phyloP scores from a whole-genome alignment of 2,797 vertebrate genomes.

The Anomalospiza imberbis region DNA sequence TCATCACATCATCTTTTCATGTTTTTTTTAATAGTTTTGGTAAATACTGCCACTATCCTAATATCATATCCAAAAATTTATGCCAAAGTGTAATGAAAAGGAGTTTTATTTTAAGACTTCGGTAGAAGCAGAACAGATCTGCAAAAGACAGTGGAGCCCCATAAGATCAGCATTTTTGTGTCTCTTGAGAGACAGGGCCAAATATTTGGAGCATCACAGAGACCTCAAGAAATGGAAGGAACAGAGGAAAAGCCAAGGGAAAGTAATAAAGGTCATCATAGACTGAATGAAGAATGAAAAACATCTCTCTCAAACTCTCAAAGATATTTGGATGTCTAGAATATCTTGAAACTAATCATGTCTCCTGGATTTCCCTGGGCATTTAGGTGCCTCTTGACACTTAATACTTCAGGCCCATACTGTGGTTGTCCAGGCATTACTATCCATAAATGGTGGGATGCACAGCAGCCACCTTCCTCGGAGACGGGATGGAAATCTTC shows the following conservation, averaged over 20 bases:
- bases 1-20: neutral
- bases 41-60: neutral
- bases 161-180: neutral
- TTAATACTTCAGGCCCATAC: neutral
- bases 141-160: neutral
- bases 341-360: neutral
- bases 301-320: neutral
- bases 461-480: neutral
- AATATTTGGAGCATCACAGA: neutral
- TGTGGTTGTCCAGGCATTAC: neutral
- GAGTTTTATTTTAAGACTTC: constrained; percentile 7
- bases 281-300: neutral
- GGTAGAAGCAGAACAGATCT: neutral
- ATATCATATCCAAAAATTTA: neutral
- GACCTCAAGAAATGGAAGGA: neutral
- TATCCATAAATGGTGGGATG: neutral
- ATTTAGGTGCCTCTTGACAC: neutral
- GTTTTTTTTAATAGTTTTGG: neutral
- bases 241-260: neutral
- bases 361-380: neutral
- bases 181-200: neutral
- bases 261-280: neutral
- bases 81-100: neutral
- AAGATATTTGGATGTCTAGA: neutral
- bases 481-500: neutral